Evolutionary conservation across 1,140 invertebrate species (phyloP).

Genomic region (Vollenhovia emeryi): DNA sequence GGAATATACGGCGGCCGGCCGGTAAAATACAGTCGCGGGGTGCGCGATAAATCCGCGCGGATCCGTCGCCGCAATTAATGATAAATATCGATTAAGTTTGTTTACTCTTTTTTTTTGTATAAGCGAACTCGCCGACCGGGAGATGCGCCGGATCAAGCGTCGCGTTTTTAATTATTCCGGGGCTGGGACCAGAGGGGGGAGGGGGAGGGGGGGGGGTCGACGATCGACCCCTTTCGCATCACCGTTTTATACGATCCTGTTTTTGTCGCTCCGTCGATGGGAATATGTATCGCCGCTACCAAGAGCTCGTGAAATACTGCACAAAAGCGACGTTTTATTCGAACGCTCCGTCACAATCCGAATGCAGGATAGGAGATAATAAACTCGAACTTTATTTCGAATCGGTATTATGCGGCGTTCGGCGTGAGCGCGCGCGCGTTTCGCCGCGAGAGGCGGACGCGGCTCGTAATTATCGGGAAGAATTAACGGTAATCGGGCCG

Average conservation of each 20-base stretch:
- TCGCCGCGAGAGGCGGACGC: not conserved
- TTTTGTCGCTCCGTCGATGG: constrained; percentile 30
- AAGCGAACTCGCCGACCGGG: not conserved
- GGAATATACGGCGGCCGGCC: constrained; percentile 61
- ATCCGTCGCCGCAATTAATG: constrained; percentile 66
- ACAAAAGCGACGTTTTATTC: constrained; percentile 30
- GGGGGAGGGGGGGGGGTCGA: not conserved
- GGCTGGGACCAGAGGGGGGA: too few relatives aligned
- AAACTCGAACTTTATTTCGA: constrained; percentile 28
- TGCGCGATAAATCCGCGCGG: constrained; percentile 62
- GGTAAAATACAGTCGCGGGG: constrained; percentile 64
- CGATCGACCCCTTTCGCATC: constrained; percentile 31
- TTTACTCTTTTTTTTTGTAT: not conserved
- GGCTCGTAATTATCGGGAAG: constrained; percentile 16
- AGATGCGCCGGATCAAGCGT: not conserved
- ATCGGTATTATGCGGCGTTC: not conserved
- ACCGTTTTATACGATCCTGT: constrained; percentile 43
- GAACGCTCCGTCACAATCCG: not conserved
- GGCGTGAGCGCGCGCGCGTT: not conserved
- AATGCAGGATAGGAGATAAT: constrained; percentile 11
- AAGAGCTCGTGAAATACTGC: constrained; percentile 39
- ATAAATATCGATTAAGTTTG: constrained; percentile 58
- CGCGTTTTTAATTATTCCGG: constrained; percentile 45
- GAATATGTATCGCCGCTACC: constrained; percentile 19
- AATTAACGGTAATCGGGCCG: constrained; percentile 35